These are phyloP conservation scores for Ellobium chinense DNA, from an alignment of 2,888 invertebrate genomes.

Conservation along the genomic window DNA sequence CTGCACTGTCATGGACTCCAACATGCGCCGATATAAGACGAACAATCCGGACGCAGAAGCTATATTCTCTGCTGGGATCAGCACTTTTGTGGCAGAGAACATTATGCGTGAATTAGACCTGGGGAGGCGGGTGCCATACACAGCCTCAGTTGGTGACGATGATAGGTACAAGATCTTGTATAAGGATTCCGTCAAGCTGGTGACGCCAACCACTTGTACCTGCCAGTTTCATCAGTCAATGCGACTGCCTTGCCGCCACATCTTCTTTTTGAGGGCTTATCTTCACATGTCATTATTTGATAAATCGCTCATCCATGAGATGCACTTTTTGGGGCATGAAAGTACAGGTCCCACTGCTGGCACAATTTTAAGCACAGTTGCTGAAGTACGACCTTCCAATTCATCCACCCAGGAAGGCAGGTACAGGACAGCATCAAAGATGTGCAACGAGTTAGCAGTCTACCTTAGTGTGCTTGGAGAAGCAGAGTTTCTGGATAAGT, in stretches of 20 bases:
- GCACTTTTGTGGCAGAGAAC: constrained; percentile 18
- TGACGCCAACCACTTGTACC: constrained; percentile 27
- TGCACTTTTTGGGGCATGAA: not conserved
- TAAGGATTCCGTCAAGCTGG: constrained; percentile 16
- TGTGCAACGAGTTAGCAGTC: constrained; percentile 11
- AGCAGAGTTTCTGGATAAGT: constrained; percentile 26
- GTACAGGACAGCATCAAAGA: constrained; percentile 20
- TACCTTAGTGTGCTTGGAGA: constrained; percentile 21
- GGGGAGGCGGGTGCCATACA: not conserved
- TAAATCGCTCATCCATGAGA: not conserved
- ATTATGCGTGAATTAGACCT: constrained; percentile 10
- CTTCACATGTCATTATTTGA: not conserved
- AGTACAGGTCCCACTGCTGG: not conserved
- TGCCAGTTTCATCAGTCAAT: constrained; percentile 18
- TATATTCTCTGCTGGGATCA: constrained; percentile 24
- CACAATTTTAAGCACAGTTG: not conserved
- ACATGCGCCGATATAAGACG: constrained; percentile 15
- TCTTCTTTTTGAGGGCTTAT: constrained; percentile 7
- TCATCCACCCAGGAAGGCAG: constrained; percentile 31
- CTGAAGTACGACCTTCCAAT: not conserved
- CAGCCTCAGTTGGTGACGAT: not conserved
- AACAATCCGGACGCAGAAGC: constrained; percentile 4
- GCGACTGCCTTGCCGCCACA: constrained; percentile 22
- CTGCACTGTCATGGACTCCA: constrained; percentile 2
- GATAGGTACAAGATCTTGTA: not conserved